These are phyloP conservation scores for Homarus americanus DNA, from an alignment of 1,140 invertebrate species.

Conservation along the genomic window DNA sequence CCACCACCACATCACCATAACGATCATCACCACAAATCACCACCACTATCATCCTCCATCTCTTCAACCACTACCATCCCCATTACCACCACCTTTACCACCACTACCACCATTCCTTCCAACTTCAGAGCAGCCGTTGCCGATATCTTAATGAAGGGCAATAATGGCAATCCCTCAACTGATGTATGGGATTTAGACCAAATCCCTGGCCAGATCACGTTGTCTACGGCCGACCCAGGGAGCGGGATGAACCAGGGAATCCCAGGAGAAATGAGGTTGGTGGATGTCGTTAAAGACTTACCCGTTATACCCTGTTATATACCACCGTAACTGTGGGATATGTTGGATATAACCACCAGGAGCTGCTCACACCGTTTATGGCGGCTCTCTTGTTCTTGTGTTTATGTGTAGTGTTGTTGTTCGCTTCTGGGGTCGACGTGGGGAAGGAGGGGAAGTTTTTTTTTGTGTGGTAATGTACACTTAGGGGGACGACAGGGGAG, in stretches of 20 bases:
- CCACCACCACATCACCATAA: slow-evolving; percentile 9
- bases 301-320: neutral
- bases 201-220: slow-evolving; percentile 30
- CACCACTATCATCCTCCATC: neutral
- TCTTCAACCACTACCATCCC: neutral
- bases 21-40: neutral
- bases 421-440: no score
- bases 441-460: no score
- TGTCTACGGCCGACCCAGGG: neutral
- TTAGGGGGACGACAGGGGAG: neutral
- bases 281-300: slow-evolving; percentile 9
- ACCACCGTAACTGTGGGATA: neutral
- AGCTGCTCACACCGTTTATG: no score
- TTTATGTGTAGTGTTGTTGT: no score
- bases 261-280: slow-evolving; percentile 30
- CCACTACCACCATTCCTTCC: neutral
- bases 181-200: slow-evolving; percentile 26
- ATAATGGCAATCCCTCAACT: slow-evolving; percentile 48
- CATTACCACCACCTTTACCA: neutral
- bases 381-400: no score
- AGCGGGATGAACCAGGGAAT: neutral
- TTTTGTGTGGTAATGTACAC: no score
- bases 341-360: no score
- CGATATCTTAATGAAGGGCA: slow-evolving; percentile 48
- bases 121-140: slow-evolving; percentile 4